Evolutionary conservation across 2,888 invertebrate genomes (phyloP), one percentile per base, ranked within the genome.

Genomic region (Keiferia lycopersicella): DNA sequence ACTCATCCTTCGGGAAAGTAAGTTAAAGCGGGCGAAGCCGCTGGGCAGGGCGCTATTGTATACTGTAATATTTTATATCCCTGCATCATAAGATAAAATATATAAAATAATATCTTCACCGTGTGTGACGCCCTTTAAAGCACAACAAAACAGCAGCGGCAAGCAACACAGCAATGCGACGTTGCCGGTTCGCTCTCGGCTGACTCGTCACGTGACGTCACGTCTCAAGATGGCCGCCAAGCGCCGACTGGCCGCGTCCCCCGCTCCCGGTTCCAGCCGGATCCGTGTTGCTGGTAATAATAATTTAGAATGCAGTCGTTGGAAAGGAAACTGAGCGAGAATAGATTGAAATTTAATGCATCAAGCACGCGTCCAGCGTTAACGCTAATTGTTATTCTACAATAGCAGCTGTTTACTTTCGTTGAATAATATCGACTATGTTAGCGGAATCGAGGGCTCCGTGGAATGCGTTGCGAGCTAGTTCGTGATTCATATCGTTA

Each of bases 121-220:
- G n/a, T n/a, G n/a, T n/a, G n/a, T n/a, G n/a, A n/a, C n/a, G n/a
- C n/a, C n/a, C n/a, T n/a, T 84, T 85, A 83, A 84, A 83, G 81
- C 83, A 87, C 83, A 86, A 86, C 84, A 84, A 71, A 74, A 79
- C 77, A 85, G 86, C 86, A 88, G 88, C 81, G 80, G 76, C 86
- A 80, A 88, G 88, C 81, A 81, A 77, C 86, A 80, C 65, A 68
- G 68, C 68, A 90, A 89, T 88, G 91, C 90, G 91, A 78, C 76
- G 63, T 56, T 56, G 56, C 56, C 56, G 34, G 34, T 34, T 26
- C 79, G 85, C 83, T 78, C 84, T 85, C 85, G 87, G 86, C 84
- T 89, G 87, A 87, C 85, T 90, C 91, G 91, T 91, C 90, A 90
- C 86, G 91, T 91, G 91, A 91, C 91, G 91, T 91, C 91, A 91